Conservation (phyloP, 2,888 invertebrate species). For the Chorisops tibialis region DNA sequence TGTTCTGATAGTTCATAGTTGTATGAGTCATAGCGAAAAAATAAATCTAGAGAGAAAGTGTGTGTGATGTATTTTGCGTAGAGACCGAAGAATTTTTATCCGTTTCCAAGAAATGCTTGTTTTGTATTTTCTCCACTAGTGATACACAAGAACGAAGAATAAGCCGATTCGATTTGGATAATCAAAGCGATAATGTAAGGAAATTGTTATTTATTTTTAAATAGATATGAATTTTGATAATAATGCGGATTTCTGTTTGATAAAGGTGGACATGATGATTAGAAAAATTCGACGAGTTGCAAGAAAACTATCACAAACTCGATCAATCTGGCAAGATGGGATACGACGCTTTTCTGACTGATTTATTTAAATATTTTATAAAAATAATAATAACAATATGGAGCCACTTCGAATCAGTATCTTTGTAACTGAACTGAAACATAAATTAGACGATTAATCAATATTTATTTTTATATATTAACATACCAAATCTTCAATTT, state of each 20-base stretch:
- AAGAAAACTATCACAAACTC: conserved; percentile 30
- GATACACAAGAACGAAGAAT: conserved; percentile 20
- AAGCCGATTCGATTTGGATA: conserved; percentile 19
- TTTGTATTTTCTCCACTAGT: conserved; percentile 5
- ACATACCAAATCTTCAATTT: background rate
- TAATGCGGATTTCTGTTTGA: background rate
- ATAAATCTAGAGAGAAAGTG: background rate
- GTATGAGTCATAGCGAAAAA: too few species aligned
- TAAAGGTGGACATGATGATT: conserved; percentile 27
- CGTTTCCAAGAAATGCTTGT: too few species aligned
- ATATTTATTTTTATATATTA: conserved; percentile 13
- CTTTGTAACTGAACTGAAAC: background rate
- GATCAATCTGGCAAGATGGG: conserved; percentile 29
- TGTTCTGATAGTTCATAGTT: background rate
- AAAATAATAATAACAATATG: too few species aligned
- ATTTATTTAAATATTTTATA: background rate
- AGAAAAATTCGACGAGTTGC: conserved; percentile 29
- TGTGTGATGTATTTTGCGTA: background rate
- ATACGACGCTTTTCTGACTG: conserved; percentile 27
- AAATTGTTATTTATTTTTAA: background rate
- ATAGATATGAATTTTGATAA: background rate
- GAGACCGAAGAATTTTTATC: background rate
- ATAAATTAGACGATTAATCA: background rate
- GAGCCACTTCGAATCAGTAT: too few species aligned
- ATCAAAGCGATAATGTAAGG: conserved; percentile 24